Conservation (phyloP, 2,888 invertebrate genomes). For the Chelonus formosanus region DNA sequence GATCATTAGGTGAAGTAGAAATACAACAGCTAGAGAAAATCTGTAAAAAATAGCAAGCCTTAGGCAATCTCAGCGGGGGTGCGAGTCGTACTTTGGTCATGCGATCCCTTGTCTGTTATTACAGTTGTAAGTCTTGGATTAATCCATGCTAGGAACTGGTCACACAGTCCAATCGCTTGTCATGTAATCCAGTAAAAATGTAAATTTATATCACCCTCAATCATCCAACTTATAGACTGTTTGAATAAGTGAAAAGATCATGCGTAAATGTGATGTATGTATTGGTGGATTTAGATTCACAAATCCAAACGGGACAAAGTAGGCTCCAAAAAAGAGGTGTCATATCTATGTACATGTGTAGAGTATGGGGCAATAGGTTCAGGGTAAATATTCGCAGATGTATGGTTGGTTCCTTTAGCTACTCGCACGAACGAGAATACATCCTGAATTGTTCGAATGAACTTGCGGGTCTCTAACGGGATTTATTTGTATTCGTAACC, state of each 20-base stretch:
- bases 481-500: constrained; percentile 51
- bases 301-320: constrained; percentile 17
- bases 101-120: constrained; percentile 45
- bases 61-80: background rate
- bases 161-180: constrained; percentile 1
- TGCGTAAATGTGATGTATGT: constrained; percentile 1
- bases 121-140: constrained; percentile 55
- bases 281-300: constrained; percentile 24
- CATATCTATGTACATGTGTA: background rate
- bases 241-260: constrained; percentile 2
- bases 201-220: constrained; percentile 46
- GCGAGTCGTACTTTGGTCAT: constrained; percentile 8
- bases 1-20: background rate
- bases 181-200: constrained; percentile 60
- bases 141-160: constrained; percentile 43
- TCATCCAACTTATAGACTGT: constrained; percentile 1
- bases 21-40: background rate
- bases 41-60: constrained; percentile 10
- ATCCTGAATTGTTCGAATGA: constrained; percentile 7
- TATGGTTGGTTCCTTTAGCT: constrained; percentile 47
- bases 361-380: background rate
- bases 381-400: constrained; percentile 59
- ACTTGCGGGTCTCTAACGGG: constrained; percentile 46
- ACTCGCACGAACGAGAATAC: constrained; percentile 27
- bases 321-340: background rate